phyloP scores from a whole-genome alignment of 2,797 vertebrate genomes.

The Tapirus indicus region DNA sequence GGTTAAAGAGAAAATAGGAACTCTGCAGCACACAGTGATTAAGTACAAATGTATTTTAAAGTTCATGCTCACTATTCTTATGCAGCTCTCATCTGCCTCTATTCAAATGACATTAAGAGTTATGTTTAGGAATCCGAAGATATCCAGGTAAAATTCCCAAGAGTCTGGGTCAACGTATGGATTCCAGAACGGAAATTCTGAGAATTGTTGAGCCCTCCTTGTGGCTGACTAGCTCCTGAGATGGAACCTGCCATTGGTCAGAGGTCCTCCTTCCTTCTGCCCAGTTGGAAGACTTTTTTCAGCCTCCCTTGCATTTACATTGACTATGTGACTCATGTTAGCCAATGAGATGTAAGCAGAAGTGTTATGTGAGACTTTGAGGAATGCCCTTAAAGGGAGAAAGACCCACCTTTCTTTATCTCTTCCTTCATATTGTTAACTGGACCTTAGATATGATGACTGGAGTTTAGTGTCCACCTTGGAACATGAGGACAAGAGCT shows the following conservation, averaged over 20 bases:
- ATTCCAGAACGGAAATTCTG: background rate
- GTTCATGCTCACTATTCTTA: background rate
- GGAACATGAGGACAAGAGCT: background rate
- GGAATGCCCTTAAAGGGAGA: background rate
- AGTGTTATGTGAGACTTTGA: background rate
- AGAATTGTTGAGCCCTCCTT: background rate
- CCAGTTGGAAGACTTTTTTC: background rate
- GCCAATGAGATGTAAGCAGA: background rate
- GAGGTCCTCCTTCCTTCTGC: background rate
- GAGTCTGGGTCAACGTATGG: background rate
- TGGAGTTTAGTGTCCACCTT: background rate
- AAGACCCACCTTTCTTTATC: background rate
- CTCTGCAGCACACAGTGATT: background rate
- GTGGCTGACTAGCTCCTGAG: background rate
- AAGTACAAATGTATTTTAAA: conserved; percentile 56
- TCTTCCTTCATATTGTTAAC: background rate
- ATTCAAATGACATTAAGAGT: conserved; percentile 35
- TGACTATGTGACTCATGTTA: background rate
- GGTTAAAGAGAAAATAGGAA: conserved; percentile 54
- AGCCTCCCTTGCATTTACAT: background rate
- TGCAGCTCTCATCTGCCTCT: background rate
- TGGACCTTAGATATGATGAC: background rate
- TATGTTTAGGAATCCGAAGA: conserved; percentile 24
- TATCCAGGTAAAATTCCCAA: background rate
- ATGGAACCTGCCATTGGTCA: background rate